Conservation (phyloP, 1,140 invertebrate genomes). For the Cepaea nemoralis region DNA sequence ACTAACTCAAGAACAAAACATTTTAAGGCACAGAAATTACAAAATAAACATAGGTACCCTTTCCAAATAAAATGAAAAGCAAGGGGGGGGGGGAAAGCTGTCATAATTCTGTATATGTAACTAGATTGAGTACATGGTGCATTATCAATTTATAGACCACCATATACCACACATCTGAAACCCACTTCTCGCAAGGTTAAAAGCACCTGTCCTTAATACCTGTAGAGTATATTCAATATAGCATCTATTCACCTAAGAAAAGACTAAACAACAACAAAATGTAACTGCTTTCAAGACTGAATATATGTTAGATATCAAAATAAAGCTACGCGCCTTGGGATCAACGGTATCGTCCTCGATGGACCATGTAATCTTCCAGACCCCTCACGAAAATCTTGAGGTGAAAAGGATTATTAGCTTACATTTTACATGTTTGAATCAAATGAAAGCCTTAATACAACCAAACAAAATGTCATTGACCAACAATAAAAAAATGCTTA, state of each 20-base stretch:
- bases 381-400: no score
- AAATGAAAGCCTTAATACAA: no score
- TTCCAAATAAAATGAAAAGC: not conserved
- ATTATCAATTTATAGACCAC: slow-evolving; percentile 34
- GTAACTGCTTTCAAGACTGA: not conserved
- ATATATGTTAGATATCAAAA: not conserved
- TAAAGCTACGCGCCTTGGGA: no score
- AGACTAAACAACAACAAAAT: not conserved
- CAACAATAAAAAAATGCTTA: no score
- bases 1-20: slow-evolving; percentile 54
- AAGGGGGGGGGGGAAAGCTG: slow-evolving; percentile 25
- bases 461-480: no score
- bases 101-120: slow-evolving; percentile 62
- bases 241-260: slow-evolving; percentile 16
- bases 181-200: not conserved
- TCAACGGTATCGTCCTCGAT: no score
- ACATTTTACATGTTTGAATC: no score
- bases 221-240: slow-evolving; percentile 17
- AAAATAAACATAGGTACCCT: slow-evolving; percentile 15
- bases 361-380: no score
- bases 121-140: slow-evolving; percentile 51
- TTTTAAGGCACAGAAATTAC: slow-evolving; percentile 66
- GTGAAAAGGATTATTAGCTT: no score
- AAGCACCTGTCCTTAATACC: not conserved
- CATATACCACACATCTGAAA: slow-evolving; percentile 16